A percentile compares a stretch with the other conserved stretches of the same genome.
Conservation (phyloP, 2,113 vertebrate genomes). For the Otus sunia region DNA sequence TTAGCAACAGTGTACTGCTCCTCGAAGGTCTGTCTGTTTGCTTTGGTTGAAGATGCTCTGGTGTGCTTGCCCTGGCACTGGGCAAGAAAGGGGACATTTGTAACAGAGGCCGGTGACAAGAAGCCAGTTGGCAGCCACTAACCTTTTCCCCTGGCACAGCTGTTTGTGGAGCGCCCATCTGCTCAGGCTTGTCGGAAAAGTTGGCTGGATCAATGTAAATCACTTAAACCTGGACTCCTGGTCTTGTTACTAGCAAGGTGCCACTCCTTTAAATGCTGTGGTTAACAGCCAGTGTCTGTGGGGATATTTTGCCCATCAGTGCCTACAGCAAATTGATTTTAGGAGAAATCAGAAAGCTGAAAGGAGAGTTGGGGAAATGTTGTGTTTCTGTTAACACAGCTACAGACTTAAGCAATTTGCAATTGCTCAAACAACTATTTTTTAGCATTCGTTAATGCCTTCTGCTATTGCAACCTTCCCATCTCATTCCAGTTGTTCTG, state of each 20-base stretch:
- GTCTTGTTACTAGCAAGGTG: not conserved
- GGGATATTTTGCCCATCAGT: not conserved
- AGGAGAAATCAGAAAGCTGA: not conserved
- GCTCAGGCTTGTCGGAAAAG: not conserved
- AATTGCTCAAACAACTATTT: not conserved
- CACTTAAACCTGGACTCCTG: not conserved
- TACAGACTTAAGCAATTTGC: not conserved
- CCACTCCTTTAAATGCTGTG: not conserved
- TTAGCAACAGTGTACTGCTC: not conserved
- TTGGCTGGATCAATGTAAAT: slow-evolving; percentile 28
- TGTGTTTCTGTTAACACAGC: not conserved
- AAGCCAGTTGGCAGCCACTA: not conserved
- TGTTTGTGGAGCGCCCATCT: not conserved
- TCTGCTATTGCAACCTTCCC: accelerated
- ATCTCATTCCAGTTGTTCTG: not conserved
- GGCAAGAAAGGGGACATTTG: not conserved
- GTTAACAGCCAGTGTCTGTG: not conserved
- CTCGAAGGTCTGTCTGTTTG: accelerated
- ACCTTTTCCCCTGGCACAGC: not conserved
- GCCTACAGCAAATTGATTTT: not conserved
- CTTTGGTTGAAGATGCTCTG: not conserved
- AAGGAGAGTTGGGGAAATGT: not conserved
- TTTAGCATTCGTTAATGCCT: not conserved
- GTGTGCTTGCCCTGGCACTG: not conserved
- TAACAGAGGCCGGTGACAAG: not conserved